A percentile compares a stretch with the other conserved stretches of the same genome.
Evolutionary conservation across 92 coral and sea anemone species (phyloP).

Genomic region (Phenganax stokvisi): DNA sequence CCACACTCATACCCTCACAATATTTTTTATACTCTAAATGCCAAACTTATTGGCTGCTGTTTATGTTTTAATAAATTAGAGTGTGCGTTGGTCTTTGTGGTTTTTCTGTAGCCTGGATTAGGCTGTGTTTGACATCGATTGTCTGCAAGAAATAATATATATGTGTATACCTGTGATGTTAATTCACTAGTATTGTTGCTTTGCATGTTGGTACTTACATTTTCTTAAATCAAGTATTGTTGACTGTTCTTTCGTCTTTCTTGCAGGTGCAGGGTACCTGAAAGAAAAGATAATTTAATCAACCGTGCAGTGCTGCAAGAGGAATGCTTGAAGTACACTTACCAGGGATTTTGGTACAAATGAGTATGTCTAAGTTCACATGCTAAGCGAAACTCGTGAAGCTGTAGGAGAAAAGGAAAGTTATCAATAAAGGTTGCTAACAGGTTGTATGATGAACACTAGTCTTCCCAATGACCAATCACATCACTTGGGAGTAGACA

Average conservation of each 20-base stretch:
- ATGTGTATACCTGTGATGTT: neutral
- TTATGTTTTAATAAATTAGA: conserved; percentile 5
- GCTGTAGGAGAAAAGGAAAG: conserved; percentile 46
- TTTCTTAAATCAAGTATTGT: conserved; percentile 21
- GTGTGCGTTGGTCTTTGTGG: neutral
- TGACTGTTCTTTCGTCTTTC: conserved; percentile 9
- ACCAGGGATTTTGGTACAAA: conserved; percentile 97
- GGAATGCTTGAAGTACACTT: neutral
- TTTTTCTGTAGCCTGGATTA: neutral
- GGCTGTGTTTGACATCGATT: conserved; percentile 4
- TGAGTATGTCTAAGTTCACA: conserved; percentile 96
- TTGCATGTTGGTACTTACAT: conserved; percentile 10
- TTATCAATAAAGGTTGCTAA: neutral
- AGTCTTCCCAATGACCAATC: neutral
- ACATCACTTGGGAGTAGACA: neutral
- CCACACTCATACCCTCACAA: neutral
- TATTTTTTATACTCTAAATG: neutral
- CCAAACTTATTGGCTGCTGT: neutral
- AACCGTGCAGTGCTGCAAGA: neutral
- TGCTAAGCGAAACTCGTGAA: conserved; percentile 78
- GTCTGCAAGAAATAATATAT: neutral
- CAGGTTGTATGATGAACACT: neutral
- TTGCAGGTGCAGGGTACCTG: conserved; percentile 30
- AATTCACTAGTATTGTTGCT: neutral
- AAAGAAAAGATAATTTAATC: neutral